These are phyloP conservation scores for Cololabis saira DNA, from an alignment of 2,113 vertebrate species.

Conservation along the genomic window DNA sequence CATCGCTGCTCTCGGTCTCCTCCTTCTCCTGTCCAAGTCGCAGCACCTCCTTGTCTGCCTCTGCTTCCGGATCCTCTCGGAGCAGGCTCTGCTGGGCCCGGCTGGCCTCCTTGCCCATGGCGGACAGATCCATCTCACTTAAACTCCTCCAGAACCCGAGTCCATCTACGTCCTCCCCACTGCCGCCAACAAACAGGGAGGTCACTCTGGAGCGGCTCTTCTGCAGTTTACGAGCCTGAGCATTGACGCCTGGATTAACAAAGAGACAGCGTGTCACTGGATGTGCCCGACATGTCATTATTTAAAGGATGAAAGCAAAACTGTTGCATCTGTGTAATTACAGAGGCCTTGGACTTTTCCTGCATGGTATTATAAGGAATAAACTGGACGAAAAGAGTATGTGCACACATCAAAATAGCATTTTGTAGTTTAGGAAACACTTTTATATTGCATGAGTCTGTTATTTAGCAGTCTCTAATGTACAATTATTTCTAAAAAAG, in stretches of 20 bases:
- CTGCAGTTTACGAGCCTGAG: constrained; percentile 79
- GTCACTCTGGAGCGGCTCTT: constrained; percentile 76
- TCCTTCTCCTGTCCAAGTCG: constrained; percentile 78
- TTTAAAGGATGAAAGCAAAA: neutral
- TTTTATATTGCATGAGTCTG: too few species aligned
- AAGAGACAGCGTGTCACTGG: neutral
- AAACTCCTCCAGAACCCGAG: constrained; percentile 81
- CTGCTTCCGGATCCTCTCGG: constrained; percentile 66
- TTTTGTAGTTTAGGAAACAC: too few species aligned
- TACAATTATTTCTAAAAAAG: too few species aligned
- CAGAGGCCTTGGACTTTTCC: too few species aligned
- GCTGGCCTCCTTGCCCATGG: constrained; percentile 67
- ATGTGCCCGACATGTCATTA: neutral
- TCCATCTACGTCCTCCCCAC: constrained; percentile 58
- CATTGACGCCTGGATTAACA: constrained; percentile 73
- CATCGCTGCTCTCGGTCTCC: constrained; percentile 83
- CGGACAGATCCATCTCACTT: constrained; percentile 81
- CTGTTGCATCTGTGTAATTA: neutral
- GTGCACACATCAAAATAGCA: too few species aligned
- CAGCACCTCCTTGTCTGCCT: constrained; percentile 73
- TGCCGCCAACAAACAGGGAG: constrained; percentile 79
- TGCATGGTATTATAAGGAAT: too few species aligned
- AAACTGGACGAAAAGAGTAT: too few species aligned
- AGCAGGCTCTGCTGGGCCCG: constrained; percentile 43
- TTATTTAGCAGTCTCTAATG: too few species aligned